Conservation (phyloP, 1,140 invertebrate genomes). For the Homarus americanus region DNA sequence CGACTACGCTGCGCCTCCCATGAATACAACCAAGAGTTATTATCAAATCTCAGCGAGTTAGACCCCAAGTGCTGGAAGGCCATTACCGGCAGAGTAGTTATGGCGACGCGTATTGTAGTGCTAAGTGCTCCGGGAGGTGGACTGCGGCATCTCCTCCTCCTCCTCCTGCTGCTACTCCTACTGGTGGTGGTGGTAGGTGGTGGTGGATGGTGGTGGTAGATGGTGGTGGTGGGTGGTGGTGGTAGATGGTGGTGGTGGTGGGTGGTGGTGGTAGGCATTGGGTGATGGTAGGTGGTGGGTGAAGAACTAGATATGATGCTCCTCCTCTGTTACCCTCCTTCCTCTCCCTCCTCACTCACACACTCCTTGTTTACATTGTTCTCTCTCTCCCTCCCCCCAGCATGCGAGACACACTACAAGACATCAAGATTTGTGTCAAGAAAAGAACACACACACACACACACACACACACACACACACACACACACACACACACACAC, state of each 20-base stretch:
- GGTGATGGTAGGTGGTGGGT: no score
- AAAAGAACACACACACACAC: no score
- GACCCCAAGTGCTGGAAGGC: background rate
- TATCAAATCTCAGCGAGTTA: slow-evolving; percentile 11
- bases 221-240: no score
- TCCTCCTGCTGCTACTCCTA: background rate
- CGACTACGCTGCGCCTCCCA: background rate
- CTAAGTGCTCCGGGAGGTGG: background rate
- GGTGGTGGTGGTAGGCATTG: no score
- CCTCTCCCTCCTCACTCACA: background rate
- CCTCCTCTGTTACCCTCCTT: background rate
- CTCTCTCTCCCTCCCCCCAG: no score
- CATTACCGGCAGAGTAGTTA: slow-evolving; percentile 11
- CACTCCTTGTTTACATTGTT: background rate
- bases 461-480: slow-evolving; percentile 15
- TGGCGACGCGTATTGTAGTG: slow-evolving; percentile 8
- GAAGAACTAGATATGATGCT: no score
- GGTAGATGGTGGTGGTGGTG: no score
- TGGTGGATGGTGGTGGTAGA: no score
- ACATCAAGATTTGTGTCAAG: background rate
- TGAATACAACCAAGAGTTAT: background rate
- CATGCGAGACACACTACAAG: slow-evolving; percentile 3
- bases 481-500: background rate
- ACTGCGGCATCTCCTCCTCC: background rate
- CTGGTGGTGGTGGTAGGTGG: background rate